Evolutionary conservation across 2,797 vertebrate genomes (phyloP), one percentile per base, ranked within the genome.

Genomic region (Bradypus variegatus): DNA sequence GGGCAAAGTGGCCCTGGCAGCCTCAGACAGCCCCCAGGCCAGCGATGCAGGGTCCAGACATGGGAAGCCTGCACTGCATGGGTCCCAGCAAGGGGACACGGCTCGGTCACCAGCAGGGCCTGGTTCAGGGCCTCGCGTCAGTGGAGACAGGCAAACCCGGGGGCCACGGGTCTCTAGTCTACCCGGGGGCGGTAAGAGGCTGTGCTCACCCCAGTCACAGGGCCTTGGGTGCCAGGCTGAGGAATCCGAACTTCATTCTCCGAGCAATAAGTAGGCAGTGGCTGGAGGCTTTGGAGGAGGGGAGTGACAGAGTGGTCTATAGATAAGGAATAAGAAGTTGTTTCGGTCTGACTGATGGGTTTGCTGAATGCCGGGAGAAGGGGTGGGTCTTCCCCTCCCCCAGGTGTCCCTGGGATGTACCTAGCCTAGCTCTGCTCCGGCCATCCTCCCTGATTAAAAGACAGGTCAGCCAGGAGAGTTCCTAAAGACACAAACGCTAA

Each of bases 71-170:
- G 8, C n/a, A 3, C 38, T 8, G 3, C 36, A 10, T 45, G 4
- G 10, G 77, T 21, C 27, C 0, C 0, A 11, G 16, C 2, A 1
- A 19, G 27, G 27, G 41, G 38, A 18, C 7, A 3, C 5, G 62
- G 33, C 9, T 1, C 7, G 13, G n/a, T 58, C 16, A 29, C 86
- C 25, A 25, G 5, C 23, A 36, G 65, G 21, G 9, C 23, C 25
- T 19, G 2, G 50, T 1, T 25, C 53, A 75, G 18, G 36, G 60
- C 23, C 3, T 8, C 6, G 21, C 0, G 0, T 23, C 8, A 55
- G 36, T 10, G 36, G n/a, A 80, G 10, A 29, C 31, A 10, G 67
- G 41, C 50, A 31, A 33, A 15, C 1, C 2, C 3, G 14, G 41
- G 18, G 60, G 19, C 38, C 72, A 33, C 1, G 1, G 25, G 9